These are phyloP conservation scores for Onychomys leucogaster DNA, from an alignment of 2,797 vertebrate species.

Conservation along the genomic window DNA sequence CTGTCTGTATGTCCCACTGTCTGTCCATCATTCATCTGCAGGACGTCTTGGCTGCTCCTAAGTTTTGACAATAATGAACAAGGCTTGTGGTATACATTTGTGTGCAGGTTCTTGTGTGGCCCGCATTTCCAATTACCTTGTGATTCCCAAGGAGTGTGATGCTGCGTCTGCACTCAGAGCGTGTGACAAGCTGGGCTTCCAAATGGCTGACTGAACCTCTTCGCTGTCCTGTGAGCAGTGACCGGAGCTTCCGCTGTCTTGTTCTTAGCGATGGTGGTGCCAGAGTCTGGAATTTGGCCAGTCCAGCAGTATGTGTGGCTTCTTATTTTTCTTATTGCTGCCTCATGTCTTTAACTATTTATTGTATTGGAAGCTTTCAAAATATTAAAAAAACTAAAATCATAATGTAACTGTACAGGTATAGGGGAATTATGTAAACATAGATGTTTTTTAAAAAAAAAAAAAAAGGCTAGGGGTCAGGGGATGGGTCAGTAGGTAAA, in stretches of 20 bases:
- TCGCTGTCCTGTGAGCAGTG: background rate
- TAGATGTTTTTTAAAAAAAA: no score
- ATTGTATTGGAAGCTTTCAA: constrained; percentile 9
- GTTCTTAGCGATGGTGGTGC: no score
- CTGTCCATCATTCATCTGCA: background rate
- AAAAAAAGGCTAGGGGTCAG: background rate
- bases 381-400: background rate
- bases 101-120: background rate
- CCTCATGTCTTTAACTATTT: background rate
- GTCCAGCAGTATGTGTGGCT: background rate
- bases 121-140: background rate
- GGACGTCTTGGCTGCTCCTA: background rate
- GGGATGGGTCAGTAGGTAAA: background rate
- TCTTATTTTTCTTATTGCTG: background rate
- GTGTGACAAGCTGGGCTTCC: background rate
- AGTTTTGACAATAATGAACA: background rate
- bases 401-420: background rate
- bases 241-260: background rate
- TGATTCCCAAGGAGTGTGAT: background rate
- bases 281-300: background rate
- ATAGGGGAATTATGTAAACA: background rate
- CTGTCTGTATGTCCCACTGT: background rate
- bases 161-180: background rate
- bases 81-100: background rate
- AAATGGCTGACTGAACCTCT: background rate